phyloP scores from a whole-genome alignment of 2,888 invertebrate species.

The Piscicola geometra region DNA sequence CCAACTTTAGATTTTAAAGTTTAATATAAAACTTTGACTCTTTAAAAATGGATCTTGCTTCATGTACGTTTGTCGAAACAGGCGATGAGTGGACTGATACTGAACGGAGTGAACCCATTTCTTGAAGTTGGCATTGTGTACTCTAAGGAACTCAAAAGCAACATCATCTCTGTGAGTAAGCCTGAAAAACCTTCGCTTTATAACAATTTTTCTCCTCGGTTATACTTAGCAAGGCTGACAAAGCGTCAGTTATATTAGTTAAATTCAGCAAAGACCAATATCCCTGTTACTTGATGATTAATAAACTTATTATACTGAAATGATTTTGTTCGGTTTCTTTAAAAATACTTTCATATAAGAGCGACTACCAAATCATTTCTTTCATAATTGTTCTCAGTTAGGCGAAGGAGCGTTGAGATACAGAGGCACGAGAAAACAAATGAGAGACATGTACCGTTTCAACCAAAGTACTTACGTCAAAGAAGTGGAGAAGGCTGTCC shows the following conservation, averaged over 20 bases:
- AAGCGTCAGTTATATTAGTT: too few species aligned
- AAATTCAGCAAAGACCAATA: too few species aligned
- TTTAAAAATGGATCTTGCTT: too few species aligned
- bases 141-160: neutral
- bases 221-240: neutral
- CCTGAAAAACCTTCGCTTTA: neutral
- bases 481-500: neutral
- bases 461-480: neutral
- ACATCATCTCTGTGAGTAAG: neutral
- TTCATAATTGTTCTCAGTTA: too few species aligned
- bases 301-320: too few species aligned
- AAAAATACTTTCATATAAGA: too few species aligned
- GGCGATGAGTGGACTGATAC: neutral
- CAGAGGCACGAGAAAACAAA: neutral
- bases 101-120: neutral
- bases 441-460: neutral
- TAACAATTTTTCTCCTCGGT: neutral
- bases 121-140: neutral
- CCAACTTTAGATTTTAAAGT: too few species aligned
- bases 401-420: slow-evolving; percentile 4
- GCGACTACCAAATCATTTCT: too few species aligned
- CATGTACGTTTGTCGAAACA: too few species aligned
- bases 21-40: too few species aligned
- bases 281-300: too few species aligned
- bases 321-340: too few species aligned